Evolutionary conservation across 2,113 vertebrate species (phyloP).

Genomic region (Bujurquina vittata): DNA sequence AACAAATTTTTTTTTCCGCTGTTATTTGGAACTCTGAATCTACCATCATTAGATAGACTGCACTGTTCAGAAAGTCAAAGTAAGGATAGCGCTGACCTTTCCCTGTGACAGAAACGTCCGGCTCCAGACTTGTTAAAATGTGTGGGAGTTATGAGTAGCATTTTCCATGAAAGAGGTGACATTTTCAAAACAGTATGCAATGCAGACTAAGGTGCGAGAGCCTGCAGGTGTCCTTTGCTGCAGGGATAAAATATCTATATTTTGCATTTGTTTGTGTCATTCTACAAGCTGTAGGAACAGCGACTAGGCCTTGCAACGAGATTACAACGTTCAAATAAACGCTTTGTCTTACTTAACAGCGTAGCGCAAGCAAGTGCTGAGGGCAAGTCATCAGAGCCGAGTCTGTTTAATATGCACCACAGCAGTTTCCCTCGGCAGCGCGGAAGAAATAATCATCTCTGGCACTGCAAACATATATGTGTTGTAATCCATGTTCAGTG

Average conservation of each 20-base stretch:
- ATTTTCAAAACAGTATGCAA: not conserved
- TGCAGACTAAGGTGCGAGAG: too few relatives aligned
- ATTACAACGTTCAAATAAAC: conserved; percentile 18
- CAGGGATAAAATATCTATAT: not conserved
- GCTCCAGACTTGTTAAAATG: not conserved
- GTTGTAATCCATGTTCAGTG: conserved; percentile 34
- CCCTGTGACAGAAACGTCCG: not conserved
- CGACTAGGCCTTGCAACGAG: conserved; percentile 1
- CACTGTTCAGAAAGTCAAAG: not conserved
- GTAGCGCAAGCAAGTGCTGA: not conserved
- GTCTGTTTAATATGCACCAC: conserved; percentile 24
- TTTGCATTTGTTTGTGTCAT: conserved; percentile 9
- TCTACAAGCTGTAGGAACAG: not conserved
- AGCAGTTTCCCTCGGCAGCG: conserved; percentile 10
- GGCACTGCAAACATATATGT: conserved; percentile 31
- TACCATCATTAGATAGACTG: not conserved
- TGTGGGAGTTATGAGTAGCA: conserved; percentile 22
- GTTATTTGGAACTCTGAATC: not conserved
- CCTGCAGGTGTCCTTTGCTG: too few relatives aligned
- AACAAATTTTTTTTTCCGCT: not conserved
- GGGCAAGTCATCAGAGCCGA: not conserved
- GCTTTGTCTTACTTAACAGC: conserved; percentile 40
- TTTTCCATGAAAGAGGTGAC: conserved; percentile 14
- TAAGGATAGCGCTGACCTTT: conserved; percentile 21
- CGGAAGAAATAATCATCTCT: conserved; percentile 28